Conservation (phyloP, 2,888 invertebrate species). For the Amphipyra tragopoginis region DNA sequence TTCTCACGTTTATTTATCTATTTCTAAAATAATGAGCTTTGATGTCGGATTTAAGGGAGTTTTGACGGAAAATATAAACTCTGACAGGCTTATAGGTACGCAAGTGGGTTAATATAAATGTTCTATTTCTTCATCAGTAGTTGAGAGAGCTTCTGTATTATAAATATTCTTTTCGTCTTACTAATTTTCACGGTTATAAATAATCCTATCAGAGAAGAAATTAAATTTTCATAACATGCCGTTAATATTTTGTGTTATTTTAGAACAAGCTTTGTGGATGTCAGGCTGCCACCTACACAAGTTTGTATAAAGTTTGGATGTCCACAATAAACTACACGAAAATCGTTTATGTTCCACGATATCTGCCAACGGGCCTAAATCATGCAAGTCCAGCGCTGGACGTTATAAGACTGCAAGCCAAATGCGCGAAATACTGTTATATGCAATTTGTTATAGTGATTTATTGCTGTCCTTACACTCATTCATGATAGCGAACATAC, state of each 20-base stretch:
- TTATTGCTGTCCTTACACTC: conserved; percentile 27
- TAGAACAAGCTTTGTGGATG: conserved; percentile 51
- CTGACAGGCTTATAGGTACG: conserved; percentile 3
- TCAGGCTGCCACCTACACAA: conserved; percentile 60
- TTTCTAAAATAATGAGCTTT: conserved; percentile 28
- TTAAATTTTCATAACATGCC: conserved; percentile 43
- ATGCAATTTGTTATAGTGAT: conserved; percentile 51
- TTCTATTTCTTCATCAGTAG: conserved; percentile 23
- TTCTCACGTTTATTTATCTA: conserved; percentile 11
- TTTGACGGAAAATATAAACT: conserved; percentile 10
- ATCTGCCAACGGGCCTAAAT: conserved; percentile 70
- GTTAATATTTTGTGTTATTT: conserved; percentile 43
- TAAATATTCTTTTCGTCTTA: conserved; percentile 13
- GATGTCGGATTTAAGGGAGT: conserved; percentile 17
- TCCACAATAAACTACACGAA: conserved; percentile 54
- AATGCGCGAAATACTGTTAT: conserved; percentile 54
- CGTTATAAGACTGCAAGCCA: conserved; percentile 58
- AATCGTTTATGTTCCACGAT: conserved; percentile 43
- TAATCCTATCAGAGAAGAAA: conserved; percentile 36
- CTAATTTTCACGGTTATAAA: conserved; percentile 28
- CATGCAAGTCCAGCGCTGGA: conserved; percentile 58
- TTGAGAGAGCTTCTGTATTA: conserved; percentile 9
- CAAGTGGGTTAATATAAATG: conserved; percentile 19
- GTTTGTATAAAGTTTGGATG: conserved; percentile 56
- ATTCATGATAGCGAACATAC: conserved; percentile 26